Base-by-base conservation (phyloP, 1,140 invertebrate genomes). In the Drosophila yakuba region DNA sequence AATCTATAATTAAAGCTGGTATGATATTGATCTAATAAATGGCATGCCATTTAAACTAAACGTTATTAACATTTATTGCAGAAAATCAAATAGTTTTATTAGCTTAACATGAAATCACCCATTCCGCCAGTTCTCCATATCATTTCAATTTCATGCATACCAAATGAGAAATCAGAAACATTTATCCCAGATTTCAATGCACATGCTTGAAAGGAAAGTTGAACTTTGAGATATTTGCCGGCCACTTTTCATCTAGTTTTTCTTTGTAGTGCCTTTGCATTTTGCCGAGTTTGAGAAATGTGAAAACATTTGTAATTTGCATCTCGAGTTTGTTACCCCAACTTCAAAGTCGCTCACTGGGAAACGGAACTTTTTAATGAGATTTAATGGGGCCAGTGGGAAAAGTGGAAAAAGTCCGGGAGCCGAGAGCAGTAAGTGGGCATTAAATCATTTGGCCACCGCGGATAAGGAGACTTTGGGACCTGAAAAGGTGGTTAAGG, bases 301-400 rank as follows among this genome's bases (percentile, higher is more conserved):
- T 45, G 66, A 61, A 54, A 72, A 79, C 79, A 86, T 83, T 86
- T 86, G 66, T 73, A 83, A 79, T 86, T 86, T 86, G 79, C 83
- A 83, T 88, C 52, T 36, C 36, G 7, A 25, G 25, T 17, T 10
- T 10, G 17, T 15, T 17, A 28, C 52, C 56, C 36, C 58, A 20
- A 51, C 51, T 38, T 57, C 20, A 35, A 36, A 52, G 11, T 20
- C 3, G 17, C 48, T 51, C 48, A 32, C 36, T 41, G 48, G 45
- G 68, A 69, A 69, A 35, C 23, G 56, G 69, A 86, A 86, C 83
- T 86, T 86, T 86, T 79, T 86, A 86, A 88, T 86, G 79, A 88
- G 83, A 86, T 86, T 86, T 83, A 86, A 86, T 88, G 83, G 83
- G 79, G 83, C 83, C 84, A 56, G 66, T 75, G 83, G 83, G 83